A percentile compares a stretch with the other conserved stretches of the same genome.
Evolutionary conservation across 2,888 invertebrate species (phyloP).

Genomic region (Tipula helvola): DNA sequence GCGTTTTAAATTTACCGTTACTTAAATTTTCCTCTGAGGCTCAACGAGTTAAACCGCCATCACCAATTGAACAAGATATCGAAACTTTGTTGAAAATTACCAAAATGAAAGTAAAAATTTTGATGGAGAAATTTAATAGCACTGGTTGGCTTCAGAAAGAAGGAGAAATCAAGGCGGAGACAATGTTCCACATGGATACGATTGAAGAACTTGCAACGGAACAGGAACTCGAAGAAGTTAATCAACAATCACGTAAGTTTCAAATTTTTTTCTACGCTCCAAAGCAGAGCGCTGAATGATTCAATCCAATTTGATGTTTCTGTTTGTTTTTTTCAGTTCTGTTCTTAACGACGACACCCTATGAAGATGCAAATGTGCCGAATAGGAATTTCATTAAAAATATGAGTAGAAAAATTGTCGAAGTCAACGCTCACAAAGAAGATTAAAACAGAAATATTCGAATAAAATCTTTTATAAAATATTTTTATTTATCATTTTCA

Average conservation of each 20-base stretch:
- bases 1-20: conserved; percentile 28
- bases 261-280: neutral
- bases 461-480: neutral
- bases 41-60: conserved; percentile 27
- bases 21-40: conserved; percentile 28
- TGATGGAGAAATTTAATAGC: conserved; percentile 13
- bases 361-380: conserved; percentile 17
- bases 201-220: neutral
- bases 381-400: conserved; percentile 30
- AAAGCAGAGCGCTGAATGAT: neutral
- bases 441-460: conserved; percentile 20
- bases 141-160: neutral
- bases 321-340: conserved; percentile 12
- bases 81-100: conserved; percentile 14
- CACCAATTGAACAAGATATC: conserved; percentile 25
- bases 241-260: conserved; percentile 9
- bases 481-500: no score
- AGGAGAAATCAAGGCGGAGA: neutral
- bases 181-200: conserved; percentile 13
- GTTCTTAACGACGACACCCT: conserved; percentile 6
- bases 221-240: neutral
- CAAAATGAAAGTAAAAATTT: conserved; percentile 12
- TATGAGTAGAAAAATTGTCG: conserved; percentile 28
- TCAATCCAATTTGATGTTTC: neutral
- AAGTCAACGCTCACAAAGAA: conserved; percentile 28